These are phyloP conservation scores for Hippocampus abdominalis DNA, from an alignment of 2,113 vertebrate species.

Conservation along the genomic window DNA sequence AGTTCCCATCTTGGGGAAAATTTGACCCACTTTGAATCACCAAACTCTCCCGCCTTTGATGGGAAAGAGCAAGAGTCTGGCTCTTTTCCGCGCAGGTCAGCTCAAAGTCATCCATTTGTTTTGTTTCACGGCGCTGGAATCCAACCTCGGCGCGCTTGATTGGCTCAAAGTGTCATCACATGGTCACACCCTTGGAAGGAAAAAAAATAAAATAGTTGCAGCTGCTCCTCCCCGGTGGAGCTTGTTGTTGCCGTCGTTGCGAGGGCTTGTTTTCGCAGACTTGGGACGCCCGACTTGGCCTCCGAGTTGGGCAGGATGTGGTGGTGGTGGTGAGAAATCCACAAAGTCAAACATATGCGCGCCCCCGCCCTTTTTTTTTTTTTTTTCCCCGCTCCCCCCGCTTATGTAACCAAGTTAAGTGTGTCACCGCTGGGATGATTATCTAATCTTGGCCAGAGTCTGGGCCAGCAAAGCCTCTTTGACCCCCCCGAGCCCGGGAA, in stretches of 20 bases:
- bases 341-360: conserved; percentile 25
- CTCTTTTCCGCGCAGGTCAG: not conserved
- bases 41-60: too few relatives aligned
- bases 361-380: not conserved
- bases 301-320: conserved; percentile 10
- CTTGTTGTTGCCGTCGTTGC: not conserved
- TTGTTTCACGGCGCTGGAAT: not conserved
- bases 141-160: not conserved
- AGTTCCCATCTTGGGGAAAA: too few relatives aligned
- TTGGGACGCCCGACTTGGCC: conserved; percentile 24
- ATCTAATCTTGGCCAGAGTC: conserved; percentile 29
- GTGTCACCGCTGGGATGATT: conserved; percentile 25
- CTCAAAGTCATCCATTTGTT: not conserved
- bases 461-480: conserved; percentile 9
- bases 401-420: conserved; percentile 31
- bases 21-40: too few relatives aligned
- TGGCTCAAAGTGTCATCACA: not conserved
- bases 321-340: conserved; percentile 27
- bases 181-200: not conserved
- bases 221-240: not conserved
- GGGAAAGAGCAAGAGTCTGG: too few relatives aligned
- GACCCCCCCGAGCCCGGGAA: not conserved
- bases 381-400: not conserved
- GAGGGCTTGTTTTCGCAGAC: conserved; percentile 11
- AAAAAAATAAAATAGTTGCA: not conserved